Evolutionary conservation across 2,797 vertebrate species (phyloP).

Genomic region (Pangasius sanitwongsei): DNA sequence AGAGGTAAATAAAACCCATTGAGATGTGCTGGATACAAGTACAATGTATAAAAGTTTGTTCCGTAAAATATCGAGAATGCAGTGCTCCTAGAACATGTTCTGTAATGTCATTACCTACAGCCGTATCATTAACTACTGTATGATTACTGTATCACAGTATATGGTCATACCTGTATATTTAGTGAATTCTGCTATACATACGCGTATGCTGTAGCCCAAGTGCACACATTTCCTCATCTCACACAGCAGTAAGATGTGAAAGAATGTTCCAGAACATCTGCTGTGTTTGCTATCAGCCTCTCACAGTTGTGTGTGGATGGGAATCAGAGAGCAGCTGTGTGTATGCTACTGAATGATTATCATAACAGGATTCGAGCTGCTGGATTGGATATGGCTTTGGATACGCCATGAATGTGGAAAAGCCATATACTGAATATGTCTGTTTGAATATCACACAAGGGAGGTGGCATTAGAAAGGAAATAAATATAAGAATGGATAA

Average conservation of each 20-base stretch:
- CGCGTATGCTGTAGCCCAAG: background rate
- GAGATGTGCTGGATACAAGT: background rate
- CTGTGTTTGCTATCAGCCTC: constrained; percentile 35
- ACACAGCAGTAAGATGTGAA: constrained; percentile 17
- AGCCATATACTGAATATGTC: constrained; percentile 24
- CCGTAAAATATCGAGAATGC: background rate
- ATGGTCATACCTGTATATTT: background rate
- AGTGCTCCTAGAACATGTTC: background rate
- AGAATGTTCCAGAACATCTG: constrained; percentile 45
- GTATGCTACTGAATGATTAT: constrained; percentile 28
- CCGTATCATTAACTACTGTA: background rate
- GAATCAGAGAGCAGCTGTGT: constrained; percentile 37
- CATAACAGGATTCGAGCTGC: constrained; percentile 44
- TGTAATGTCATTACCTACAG: background rate
- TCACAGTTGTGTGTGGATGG: constrained; percentile 19
- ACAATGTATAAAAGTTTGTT: no score
- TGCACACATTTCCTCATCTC: background rate
- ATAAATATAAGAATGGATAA: background rate
- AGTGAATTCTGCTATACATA: background rate
- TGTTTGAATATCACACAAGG: constrained; percentile 9
- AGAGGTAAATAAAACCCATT: no score
- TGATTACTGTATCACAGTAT: background rate
- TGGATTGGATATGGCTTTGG: constrained; percentile 32
- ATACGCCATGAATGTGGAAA: background rate
- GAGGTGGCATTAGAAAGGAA: background rate